Base-by-base conservation (phyloP, 35 echinoderm and acorn worm species). In the Nesometra sesokonis region DNA sequence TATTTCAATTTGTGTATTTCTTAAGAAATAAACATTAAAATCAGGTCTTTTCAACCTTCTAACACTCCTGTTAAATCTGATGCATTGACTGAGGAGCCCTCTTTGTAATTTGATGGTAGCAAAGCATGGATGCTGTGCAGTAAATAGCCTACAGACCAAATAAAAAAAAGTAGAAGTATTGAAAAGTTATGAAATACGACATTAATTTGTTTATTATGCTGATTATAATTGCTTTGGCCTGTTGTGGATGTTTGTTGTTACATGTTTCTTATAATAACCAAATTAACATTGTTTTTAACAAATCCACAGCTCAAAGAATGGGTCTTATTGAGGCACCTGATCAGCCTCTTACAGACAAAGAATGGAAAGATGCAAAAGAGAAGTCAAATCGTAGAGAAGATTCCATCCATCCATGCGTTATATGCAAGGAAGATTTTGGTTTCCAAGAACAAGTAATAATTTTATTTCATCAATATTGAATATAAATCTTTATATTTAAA, bases 391-490 rank as follows among this genome's bases (percentile, higher is more conserved):
- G 85, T n/a, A 93, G 94, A 78, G 94, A 97, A 57, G 94, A 97
- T 43, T 97, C 94, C 9, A 79, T 27, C 0, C 88, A 89, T 31
- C 94, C 94, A 13, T 97, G 94, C 82, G 94, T 91, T 79, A 93
- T 97, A 29, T 97, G 94, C 52, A 97, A 97, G 80, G 94, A 97
- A 93, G 94, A 97, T 43, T 97, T 97, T 93, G 94, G 94, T 37
- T 35, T 93, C 31, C 85, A 93, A 33, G 86, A 93, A 77, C 94
- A 97, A 89, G 94, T 97, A 81, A 79, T 7, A 17, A 76, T 9
- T 30, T 78, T 3, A 78, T 78, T 30, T 8, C 23, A 78, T 43
- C 38, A 7, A 43, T 43, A n/a, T 43, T 43, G 13, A 7, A 43
- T 78, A 78, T 9, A 5, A 78, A 8, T 78, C 8, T 30, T 78